These are phyloP conservation scores for Scalopus aquaticus DNA, from an alignment of 2,113 vertebrate species.

Conservation along the genomic window DNA sequence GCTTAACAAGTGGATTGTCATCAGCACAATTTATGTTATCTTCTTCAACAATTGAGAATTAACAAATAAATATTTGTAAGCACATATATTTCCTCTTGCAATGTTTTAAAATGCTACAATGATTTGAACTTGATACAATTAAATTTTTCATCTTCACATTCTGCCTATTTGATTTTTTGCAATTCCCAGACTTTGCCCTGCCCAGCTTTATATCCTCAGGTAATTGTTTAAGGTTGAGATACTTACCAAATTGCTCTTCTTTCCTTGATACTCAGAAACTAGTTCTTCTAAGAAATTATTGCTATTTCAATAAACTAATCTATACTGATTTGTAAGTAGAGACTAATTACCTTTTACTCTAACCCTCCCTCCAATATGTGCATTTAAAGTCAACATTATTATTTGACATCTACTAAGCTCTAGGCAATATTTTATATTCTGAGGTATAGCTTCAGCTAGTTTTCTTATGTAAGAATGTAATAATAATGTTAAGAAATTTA, in stretches of 20 bases:
- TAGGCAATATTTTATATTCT: neutral
- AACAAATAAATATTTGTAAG: neutral
- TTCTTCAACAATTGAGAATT: neutral
- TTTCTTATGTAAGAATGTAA: neutral
- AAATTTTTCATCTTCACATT: neutral
- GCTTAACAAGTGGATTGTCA: neutral
- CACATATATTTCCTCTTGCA: neutral
- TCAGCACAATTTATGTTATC: neutral
- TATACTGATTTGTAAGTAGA: neutral
- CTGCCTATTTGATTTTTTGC: neutral
- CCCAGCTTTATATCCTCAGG: too few relatives aligned
- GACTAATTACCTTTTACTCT: neutral
- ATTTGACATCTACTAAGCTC: neutral
- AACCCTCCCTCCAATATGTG: neutral
- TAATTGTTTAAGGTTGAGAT: neutral
- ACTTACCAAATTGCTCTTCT: neutral
- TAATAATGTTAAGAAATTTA: neutral
- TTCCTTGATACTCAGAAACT: neutral
- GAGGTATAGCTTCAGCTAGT: neutral
- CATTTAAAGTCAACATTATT: constrained; percentile 2
- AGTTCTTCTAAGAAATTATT: neutral
- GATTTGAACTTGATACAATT: neutral
- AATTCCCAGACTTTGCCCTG: neutral
- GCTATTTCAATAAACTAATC: neutral
- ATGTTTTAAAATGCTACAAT: neutral